Evolutionary conservation across 2,113 vertebrate genomes (phyloP), one percentile per base, ranked within the genome.

Genomic region (Pachyramphus minor): DNA sequence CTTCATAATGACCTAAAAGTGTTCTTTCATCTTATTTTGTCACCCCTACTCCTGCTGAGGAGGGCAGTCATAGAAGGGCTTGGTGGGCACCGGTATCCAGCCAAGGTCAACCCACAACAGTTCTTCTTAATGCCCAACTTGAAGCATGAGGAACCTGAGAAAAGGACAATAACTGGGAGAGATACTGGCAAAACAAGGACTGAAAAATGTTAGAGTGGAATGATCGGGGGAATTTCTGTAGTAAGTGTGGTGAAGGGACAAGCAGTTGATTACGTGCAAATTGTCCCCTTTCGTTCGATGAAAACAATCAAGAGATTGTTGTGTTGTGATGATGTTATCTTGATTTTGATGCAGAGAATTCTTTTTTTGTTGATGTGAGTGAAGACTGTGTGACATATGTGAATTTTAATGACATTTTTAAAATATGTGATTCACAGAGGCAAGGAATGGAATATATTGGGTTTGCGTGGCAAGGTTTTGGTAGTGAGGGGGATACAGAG

Each of bases 401-500:
- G 24, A 69, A 30, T 41, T 79, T 63, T 53, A 41, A 45, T 47
- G 2, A n/a, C 11, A 21, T 21, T 47, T 63, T 71, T 47, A 3
- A 55, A 63, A n/a, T n/a, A 41, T 7, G 10, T n/a, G 10, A 30
- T 71, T 79, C 30, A 47, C 2, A 3, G 20, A 41, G 8, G 15
- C 6, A 39, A 55, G 16, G 8, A 10, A 21, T 30, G 45, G 8
- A 47, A 30, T n/a, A 14, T 14, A n/a, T 17, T 47, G 33, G 23
- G n/a, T 9, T 55, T 67, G 12, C 49, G 20, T 17, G 20, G 12
- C 30, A 49, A 66, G 30, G 20, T 30, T 58, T 49, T 3, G 2
- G 35, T 67, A 1, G 1, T 41, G 27, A n/a, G 9, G 6, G 8
- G 20, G 0, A 1, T 53, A 53, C 16, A 30, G 28, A 30, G 10